Base-by-base conservation (phyloP, 1,140 invertebrate genomes). In the Conopomorpha cramerella region DNA sequence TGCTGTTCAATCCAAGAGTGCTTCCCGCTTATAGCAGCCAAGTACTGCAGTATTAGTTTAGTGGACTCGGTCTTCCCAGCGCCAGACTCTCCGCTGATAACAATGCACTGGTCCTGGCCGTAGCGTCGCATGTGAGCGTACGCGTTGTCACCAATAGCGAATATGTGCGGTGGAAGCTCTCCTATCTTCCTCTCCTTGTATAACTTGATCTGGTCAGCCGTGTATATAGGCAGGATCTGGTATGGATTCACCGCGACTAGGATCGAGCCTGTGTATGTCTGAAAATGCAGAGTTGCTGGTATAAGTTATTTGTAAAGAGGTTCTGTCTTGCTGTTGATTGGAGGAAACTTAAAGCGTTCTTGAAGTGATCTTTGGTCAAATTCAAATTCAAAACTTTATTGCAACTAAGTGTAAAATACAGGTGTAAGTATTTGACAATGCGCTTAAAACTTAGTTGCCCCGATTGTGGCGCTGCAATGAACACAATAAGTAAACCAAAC, bases 1-100 rank as follows among this genome's bases (percentile, higher is more conserved):
- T 96, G 92, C 68, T 99, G 95, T 71, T 99, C 96, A 55, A 99
- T 99, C 95, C 95, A 99, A 0, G 95, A 98, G 79, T 99, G 96
- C 70, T 99, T 98, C 11, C 96, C 96, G 73, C 93, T 96, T 43
- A 98, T 96, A 11, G 96, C 95, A 8, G 97, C 96, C 47, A 99
- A 81, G 78, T 98, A 99, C 80, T 99, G 96, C 14, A 99, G 79
- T 51, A 99, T 98, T 30, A 99, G 80, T 79, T 99, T 99, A 12
- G 97, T 99, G 63, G 94, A 97, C 78, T 99, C 97, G 3, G 97
- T 99, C 79, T 99, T 99, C 15, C 96, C 97, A 11, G 96, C 96
- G 12, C 96, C 97, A 35, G 93, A 96, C 77, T 97, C 95, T 51
- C 96, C 98, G 54, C 77, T 90, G 60, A 99, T 99, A 26, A 99